Conservation (phyloP, 2,113 vertebrate genomes). For the Ramphastos sulfuratus region DNA sequence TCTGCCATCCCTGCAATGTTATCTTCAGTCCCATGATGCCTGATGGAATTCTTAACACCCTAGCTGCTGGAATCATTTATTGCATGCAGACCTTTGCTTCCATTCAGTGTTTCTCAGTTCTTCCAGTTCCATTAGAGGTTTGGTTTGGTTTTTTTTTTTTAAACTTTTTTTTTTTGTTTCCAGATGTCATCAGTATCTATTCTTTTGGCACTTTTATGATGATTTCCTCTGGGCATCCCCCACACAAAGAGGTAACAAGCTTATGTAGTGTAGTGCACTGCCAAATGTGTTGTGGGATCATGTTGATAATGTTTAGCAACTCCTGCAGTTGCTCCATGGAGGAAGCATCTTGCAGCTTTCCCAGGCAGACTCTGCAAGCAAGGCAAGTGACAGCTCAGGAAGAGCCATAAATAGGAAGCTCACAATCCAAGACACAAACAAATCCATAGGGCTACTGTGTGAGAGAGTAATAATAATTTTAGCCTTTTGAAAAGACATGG, state of each 20-base stretch:
- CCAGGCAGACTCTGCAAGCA: neutral
- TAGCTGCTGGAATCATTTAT: neutral
- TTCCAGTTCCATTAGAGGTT: neutral
- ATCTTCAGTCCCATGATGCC: neutral
- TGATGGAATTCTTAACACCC: neutral
- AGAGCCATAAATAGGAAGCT: slow-evolving; percentile 9
- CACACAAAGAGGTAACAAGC: neutral
- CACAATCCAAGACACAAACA: slow-evolving; percentile 2
- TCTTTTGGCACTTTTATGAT: neutral
- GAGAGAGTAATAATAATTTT: slow-evolving; percentile 22
- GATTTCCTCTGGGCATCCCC: neutral
- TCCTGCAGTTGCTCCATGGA: slow-evolving; percentile 1
- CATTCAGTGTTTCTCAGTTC: neutral
- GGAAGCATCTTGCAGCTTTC: neutral
- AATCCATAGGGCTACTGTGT: neutral
- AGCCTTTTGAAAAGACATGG: slow-evolving; percentile 11
- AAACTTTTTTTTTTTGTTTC: neutral
- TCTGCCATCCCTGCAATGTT: neutral
- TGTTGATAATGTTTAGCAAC: slow-evolving; percentile 21
- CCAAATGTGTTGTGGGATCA: neutral
- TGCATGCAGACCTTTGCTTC: neutral
- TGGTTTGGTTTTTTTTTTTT: no score
- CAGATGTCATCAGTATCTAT: neutral
- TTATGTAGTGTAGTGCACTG: neutral
- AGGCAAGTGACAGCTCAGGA: neutral